Evolutionary conservation across 2,797 vertebrate genomes (phyloP), one percentile per base, ranked within the genome.

Genomic region (Bovichtus diacanthus): DNA sequence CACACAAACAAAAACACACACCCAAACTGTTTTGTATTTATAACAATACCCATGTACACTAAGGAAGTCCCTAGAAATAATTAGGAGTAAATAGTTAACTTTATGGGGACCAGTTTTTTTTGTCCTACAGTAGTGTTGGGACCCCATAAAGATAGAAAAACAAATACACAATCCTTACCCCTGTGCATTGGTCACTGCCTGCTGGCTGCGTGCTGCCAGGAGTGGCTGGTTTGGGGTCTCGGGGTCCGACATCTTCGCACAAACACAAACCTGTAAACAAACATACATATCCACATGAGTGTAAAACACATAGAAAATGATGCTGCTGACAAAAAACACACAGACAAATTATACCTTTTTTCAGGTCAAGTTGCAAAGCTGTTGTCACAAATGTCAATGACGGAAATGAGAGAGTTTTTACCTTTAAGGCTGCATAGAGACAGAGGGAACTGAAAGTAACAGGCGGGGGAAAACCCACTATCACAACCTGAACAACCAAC

Each of bases 211-310:
- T 25, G 67, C 1, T 18, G 44, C 10, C 11, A 94, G 9, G 0
- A 95, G 90, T 9, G 90, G 85, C 64, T 90, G 76, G 5, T 31
- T 63, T 21, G 63, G 58, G 34, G 43, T 73, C 34, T 91, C 85
- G 0, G 86, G 34, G 13, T 92, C 90, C 0, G 92, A 3, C 94
- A 95, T 95, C 61, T 76, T 81, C 12, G 36, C 54, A 29, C 31
- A 47, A 55, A 36, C 38, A 61, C 43, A 77, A 70, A 80, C 56
- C 87, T 88, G 59, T 11, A 47, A 59, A 86, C 23, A 82, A 23
- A 78, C 9, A 70, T 0, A n/a, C 13, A 68, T 2, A 56, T 1
- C 5, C n/a, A 54, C 29, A 62, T 3, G 3, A 2, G 0, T 4
- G 1, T 61, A 31, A 10, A 56, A 55, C 4, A 41, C 5, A 15